Conservation (phyloP, 2,888 invertebrate genomes). For the Eucriotettix oculatus region DNA sequence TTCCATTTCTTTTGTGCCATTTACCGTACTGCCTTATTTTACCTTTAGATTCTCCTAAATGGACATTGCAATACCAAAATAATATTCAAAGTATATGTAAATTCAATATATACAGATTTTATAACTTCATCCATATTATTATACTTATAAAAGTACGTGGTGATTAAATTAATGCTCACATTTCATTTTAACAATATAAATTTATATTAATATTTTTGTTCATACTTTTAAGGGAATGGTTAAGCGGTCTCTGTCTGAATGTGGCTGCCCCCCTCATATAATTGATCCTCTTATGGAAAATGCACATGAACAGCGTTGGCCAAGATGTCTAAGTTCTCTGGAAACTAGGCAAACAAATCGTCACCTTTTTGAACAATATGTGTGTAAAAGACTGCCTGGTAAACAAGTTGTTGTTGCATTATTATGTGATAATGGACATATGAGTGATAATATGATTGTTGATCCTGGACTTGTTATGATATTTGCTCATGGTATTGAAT, state of each 20-base stretch:
- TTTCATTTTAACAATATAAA: too few species aligned
- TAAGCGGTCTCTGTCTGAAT: constrained; percentile 79
- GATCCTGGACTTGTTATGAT: constrained; percentile 96
- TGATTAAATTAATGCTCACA: too few species aligned
- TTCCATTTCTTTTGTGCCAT: too few species aligned
- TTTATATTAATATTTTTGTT: too few species aligned
- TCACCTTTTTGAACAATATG: constrained; percentile 82
- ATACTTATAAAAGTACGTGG: too few species aligned
- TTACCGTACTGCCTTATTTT: too few species aligned
- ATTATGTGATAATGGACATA: constrained; percentile 86
- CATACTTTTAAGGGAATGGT: constrained; percentile 63
- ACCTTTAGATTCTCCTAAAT: too few species aligned
- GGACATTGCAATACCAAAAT: too few species aligned
- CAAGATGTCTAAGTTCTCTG: constrained; percentile 75
- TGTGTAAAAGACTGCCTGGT: constrained; percentile 86
- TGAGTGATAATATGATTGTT: constrained; percentile 89
- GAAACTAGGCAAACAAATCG: constrained; percentile 91
- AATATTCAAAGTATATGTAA: too few species aligned
- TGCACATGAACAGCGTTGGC: constrained; percentile 92
- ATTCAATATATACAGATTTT: too few species aligned
- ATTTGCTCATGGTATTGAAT: constrained; percentile 89
- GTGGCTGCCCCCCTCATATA: constrained; percentile 85
- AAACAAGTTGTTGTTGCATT: constrained; percentile 91
- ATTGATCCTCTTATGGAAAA: constrained; percentile 93
- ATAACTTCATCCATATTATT: too few species aligned